Evolutionary conservation across 2,888 invertebrate species (phyloP), one percentile per base, ranked within the genome.

Genomic region (Prosopocoilus inquinatus): DNA sequence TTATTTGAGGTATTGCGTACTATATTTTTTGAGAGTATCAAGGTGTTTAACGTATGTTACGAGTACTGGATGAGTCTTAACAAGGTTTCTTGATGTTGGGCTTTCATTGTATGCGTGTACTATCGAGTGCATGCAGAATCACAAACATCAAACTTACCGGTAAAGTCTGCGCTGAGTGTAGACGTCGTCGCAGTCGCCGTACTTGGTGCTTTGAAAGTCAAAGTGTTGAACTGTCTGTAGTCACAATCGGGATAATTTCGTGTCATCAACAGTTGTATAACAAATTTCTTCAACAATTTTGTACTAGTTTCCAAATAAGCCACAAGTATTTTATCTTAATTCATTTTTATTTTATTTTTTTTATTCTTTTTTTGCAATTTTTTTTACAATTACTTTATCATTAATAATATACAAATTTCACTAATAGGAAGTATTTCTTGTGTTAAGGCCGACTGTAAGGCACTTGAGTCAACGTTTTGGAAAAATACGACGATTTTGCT

Each of bases 371-470:
- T 64, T 65, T 39, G 12, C 64, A 67, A 70, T 70, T 64, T 53
- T 58, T 69, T 70, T 69, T 39, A 46, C 47, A 51, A 33, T 33
- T 47, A 50, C 57, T 50, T 70, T 71, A 70, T 70, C 73, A 70
- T 67, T 70, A 73, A 70, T 70, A 71, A 70, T 74, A 74, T 75
- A 74, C 74, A 75, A 75, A 73, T 71, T 57, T 73, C 69, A 50
- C 70, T 72, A 72, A 67, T 73, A 73, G 66, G 70, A 70, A 68
- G 67, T 49, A 16, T 50, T 50, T 43, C 35, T 50, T 58, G 45
- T 53, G 55, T 63, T 67, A 77, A 77, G 77, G 77, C 77, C 77
- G 76, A 76, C 75, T 68, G 36, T 77, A 77, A 77, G 77, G 77
- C 77, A 77, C 77, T 75, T 69, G 62, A 72, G 77, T 77, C 77